These are phyloP conservation scores for Phasianus colchicus DNA, from an alignment of 2,113 vertebrate genomes.

Conservation along the genomic window DNA sequence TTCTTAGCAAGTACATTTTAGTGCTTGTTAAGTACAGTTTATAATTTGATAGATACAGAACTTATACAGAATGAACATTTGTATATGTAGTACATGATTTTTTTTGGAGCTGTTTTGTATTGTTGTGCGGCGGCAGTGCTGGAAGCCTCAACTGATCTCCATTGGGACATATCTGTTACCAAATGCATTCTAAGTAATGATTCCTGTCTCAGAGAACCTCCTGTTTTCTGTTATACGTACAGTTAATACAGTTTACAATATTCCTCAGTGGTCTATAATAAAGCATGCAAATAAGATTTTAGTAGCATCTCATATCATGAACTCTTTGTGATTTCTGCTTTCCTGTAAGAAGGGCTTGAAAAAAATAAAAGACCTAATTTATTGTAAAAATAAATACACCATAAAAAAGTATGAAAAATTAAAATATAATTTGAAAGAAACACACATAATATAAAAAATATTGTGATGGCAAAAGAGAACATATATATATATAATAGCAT, in stretches of 20 bases:
- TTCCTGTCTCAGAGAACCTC: background rate
- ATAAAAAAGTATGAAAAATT: background rate
- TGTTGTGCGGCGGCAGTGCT: background rate
- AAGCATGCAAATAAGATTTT: background rate
- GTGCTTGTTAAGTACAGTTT: background rate
- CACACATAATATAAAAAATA: background rate
- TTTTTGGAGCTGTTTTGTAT: background rate
- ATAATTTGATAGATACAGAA: background rate
- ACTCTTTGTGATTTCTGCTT: background rate
- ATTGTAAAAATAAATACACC: background rate
- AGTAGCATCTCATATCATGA: background rate
- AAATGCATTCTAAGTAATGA: background rate
- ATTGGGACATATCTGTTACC: background rate
- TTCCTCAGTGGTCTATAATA: background rate
- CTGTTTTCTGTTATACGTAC: background rate
- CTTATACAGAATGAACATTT: background rate
- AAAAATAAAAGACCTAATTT: background rate
- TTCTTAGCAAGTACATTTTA: background rate
- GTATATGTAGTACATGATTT: background rate
- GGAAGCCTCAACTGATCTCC: background rate
- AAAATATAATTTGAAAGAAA: background rate
- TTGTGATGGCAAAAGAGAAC: background rate
- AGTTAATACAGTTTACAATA: background rate
- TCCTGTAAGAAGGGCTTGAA: background rate
- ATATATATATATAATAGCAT: no score